Evolutionary conservation across 1,140 invertebrate genomes (phyloP).

Genomic region (Drosophila arizonae): DNA sequence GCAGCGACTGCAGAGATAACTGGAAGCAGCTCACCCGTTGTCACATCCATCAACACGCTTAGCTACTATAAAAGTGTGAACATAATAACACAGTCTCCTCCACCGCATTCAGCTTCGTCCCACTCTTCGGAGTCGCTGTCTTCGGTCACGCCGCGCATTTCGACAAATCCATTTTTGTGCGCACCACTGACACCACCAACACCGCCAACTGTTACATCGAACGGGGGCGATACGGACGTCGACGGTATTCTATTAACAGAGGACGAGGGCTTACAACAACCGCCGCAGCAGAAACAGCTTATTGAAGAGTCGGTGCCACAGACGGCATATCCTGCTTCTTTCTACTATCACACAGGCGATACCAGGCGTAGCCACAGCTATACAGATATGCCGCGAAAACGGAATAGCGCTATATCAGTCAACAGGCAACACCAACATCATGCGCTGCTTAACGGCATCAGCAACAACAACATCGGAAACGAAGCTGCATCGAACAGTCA

Average conservation of each 20-base stretch:
- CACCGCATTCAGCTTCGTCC: slow-evolving; percentile 82
- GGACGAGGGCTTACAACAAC: slow-evolving; percentile 3
- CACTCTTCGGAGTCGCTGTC: slow-evolving; percentile 84
- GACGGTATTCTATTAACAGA: slow-evolving; percentile 28
- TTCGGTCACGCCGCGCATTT: slow-evolving; percentile 82
- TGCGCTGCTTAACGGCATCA: slow-evolving; percentile 35
- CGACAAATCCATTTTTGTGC: slow-evolving; percentile 80
- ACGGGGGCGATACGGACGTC: slow-evolving; percentile 24
- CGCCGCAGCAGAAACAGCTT: slow-evolving; percentile 19
- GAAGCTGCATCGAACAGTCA: slow-evolving; percentile 45
- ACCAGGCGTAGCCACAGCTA: slow-evolving; percentile 54
- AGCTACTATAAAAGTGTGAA: slow-evolving; percentile 80
- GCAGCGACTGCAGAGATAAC: slow-evolving; percentile 17
- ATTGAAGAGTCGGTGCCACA: slow-evolving; percentile 41
- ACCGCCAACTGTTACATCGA: slow-evolving; percentile 20
- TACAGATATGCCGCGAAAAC: slow-evolving; percentile 82
- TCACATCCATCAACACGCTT: slow-evolving; percentile 44
- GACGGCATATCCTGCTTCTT: slow-evolving; percentile 62
- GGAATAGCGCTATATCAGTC: slow-evolving; percentile 49
- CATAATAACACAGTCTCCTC: slow-evolving; percentile 80
- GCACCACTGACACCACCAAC: slow-evolving; percentile 56
- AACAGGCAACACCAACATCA: slow-evolving; percentile 44
- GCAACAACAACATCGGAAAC: slow-evolving; percentile 17
- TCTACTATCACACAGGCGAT: slow-evolving; percentile 64
- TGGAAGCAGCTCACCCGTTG: slow-evolving; percentile 19